phyloP scores from a whole-genome alignment of 2,888 invertebrate species.

The Imbricaverruca yamaguchii region DNA sequence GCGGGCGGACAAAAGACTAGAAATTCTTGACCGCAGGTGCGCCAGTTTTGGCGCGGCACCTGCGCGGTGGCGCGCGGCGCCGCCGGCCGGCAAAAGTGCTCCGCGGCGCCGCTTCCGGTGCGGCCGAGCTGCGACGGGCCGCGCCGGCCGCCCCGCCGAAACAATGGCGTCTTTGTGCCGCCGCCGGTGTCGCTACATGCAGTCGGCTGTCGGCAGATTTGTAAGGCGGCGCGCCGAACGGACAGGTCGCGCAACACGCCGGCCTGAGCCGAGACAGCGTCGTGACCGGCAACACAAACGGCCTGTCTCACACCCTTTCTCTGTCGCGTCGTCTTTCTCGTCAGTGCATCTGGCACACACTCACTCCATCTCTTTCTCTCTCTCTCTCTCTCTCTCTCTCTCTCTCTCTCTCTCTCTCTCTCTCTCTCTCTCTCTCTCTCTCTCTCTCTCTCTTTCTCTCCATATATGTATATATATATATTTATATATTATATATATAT shows the following conservation, averaged over 20 bases:
- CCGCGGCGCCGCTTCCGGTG: not conserved
- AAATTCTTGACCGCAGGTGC: not conserved
- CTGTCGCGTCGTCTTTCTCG: too few species aligned
- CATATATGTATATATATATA: too few species aligned
- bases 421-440: too few species aligned
- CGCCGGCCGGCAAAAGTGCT: not conserved
- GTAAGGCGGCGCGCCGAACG: not conserved
- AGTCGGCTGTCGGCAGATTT: not conserved
- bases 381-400: too few species aligned
- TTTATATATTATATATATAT: too few species aligned
- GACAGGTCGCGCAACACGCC: not conserved
- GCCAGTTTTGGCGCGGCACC: not conserved
- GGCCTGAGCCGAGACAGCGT: not conserved
- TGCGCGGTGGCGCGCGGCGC: not conserved
- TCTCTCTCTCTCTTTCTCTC: too few species aligned
- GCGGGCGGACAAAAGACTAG: not conserved
- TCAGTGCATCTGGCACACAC: too few species aligned
- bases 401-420: too few species aligned
- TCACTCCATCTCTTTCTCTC: too few species aligned
- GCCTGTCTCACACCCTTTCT: not conserved
- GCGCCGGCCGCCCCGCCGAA: not conserved
- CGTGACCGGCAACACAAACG: not conserved
- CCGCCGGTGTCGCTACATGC: not conserved
- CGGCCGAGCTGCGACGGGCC: not conserved
- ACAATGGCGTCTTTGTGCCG: constrained; percentile 1